Percentiles rank a stretch among this genome's conserved stretches.
Evolutionary conservation across 2,113 vertebrate species (phyloP).

Genomic region (Argyrosomus japonicus): DNA sequence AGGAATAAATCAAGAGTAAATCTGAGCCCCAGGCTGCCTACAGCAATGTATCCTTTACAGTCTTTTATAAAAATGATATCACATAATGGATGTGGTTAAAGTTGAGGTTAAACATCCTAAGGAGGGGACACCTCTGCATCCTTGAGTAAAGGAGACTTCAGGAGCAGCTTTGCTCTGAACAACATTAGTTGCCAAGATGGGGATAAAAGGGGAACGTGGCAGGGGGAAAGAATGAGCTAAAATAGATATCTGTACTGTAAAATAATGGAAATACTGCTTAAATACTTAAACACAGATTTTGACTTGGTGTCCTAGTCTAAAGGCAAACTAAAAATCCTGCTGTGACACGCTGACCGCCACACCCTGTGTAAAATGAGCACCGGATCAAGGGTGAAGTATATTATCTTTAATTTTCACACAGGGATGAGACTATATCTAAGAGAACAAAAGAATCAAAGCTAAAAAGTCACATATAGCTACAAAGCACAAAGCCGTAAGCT

Average conservation of each 20-base stretch:
- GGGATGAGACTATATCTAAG: slow-evolving; percentile 43
- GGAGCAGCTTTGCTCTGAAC: neutral
- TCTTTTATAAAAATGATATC: neutral
- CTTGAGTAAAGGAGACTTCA: neutral
- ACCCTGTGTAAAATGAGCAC: slow-evolving; percentile 3
- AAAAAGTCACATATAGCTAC: slow-evolving; percentile 62
- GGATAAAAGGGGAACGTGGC: neutral
- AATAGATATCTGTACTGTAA: neutral
- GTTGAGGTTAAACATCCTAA: neutral
- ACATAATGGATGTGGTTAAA: neutral
- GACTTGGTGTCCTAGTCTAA: neutral
- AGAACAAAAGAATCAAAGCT: slow-evolving; percentile 55
- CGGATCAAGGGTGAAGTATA: slow-evolving; percentile 36
- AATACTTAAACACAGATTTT: neutral
- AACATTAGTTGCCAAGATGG: neutral
- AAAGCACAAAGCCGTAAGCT: slow-evolving; percentile 70
- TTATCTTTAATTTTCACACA: slow-evolving; percentile 44
- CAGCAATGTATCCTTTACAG: neutral
- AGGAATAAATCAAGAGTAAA: no score
- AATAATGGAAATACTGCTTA: neutral
- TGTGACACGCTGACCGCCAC: neutral
- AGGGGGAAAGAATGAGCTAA: neutral
- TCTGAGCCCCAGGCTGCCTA: no score
- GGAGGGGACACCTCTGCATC: neutral
- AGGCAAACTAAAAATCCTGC: neutral